Conservation (phyloP, 2,888 invertebrate species). For the Uropetala carovei region DNA sequence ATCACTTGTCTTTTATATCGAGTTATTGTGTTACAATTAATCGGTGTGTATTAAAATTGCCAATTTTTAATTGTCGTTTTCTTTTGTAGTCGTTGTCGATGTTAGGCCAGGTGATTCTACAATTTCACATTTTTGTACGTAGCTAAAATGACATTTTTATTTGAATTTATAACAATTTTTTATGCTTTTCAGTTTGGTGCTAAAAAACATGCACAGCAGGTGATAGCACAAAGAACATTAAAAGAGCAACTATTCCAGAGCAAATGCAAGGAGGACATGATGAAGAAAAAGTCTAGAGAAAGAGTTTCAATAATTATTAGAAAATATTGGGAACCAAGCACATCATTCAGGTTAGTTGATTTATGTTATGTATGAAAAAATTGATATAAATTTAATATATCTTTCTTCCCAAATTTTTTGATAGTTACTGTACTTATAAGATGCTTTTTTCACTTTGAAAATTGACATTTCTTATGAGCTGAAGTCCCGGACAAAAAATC, state of each 20-base stretch:
- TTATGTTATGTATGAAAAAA: background rate
- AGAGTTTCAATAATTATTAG: background rate
- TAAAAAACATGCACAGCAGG: background rate
- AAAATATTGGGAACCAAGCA: background rate
- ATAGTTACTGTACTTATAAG: background rate
- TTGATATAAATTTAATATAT: background rate
- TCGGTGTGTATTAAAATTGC: constrained; percentile 39
- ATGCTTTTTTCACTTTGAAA: background rate
- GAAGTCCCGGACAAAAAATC: no score
- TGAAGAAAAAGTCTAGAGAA: constrained; percentile 8
- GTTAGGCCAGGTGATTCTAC: constrained; percentile 48
- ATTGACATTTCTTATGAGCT: background rate
- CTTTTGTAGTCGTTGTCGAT: constrained; percentile 40
- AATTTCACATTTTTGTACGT: background rate
- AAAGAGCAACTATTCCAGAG: background rate
- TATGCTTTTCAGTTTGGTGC: constrained; percentile 57
- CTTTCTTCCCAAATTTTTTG: background rate
- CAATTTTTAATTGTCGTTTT: background rate
- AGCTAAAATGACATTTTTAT: background rate
- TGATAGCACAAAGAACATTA: background rate
- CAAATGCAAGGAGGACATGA: background rate
- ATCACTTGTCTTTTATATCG: constrained; percentile 15
- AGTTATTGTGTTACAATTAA: constrained; percentile 33
- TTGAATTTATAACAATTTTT: background rate
- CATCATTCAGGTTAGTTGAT: constrained; percentile 27